Conservation (phyloP, 2,113 vertebrate genomes). For the Amphiprion percula region DNA sequence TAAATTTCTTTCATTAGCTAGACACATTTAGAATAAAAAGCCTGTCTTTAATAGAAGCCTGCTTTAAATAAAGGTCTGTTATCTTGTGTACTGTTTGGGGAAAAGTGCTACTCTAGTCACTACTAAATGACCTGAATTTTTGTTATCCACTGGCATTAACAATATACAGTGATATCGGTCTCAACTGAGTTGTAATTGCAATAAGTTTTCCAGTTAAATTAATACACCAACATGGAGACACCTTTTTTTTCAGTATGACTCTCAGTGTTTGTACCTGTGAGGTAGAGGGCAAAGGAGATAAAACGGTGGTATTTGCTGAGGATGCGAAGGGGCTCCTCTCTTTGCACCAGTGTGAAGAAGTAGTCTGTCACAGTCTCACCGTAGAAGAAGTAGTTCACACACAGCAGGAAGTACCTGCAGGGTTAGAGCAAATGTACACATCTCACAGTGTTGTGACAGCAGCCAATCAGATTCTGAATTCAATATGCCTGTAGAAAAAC, state of each 20-base stretch:
- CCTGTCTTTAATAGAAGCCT: no score
- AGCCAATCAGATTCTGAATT: constrained; percentile 29
- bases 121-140: background rate
- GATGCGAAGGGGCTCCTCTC: constrained; percentile 95
- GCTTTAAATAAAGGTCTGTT: no score
- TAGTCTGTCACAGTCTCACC: constrained; percentile 97
- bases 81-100: no score
- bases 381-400: constrained; percentile 99
- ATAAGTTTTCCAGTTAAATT: no score
- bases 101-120: background rate
- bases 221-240: no score
- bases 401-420: constrained; percentile 96
- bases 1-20: no score
- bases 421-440: background rate
- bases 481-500: constrained; percentile 48
- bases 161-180: no score
- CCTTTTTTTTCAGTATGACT: background rate
- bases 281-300: constrained; percentile 96
- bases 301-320: constrained; percentile 99
- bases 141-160: background rate
- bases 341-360: constrained; percentile 97
- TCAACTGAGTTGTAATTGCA: background rate
- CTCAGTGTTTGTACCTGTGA: constrained; percentile 87
- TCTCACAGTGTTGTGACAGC: background rate
- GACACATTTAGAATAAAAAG: no score